phyloP scores from a whole-genome alignment of 1,140 invertebrate species.

The Ylistrum balloti region DNA sequence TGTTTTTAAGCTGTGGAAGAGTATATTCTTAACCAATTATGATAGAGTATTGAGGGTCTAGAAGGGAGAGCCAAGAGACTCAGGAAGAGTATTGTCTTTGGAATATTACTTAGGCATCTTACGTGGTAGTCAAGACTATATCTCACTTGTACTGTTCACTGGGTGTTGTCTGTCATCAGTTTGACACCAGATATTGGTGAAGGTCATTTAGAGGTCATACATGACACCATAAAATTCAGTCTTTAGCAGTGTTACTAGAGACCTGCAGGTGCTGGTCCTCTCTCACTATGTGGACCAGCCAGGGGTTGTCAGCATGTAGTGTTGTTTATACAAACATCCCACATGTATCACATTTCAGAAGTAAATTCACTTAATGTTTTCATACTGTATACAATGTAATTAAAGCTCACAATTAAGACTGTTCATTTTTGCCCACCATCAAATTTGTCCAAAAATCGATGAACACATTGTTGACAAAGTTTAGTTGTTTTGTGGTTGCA shows the following conservation, averaged over 20 bases:
- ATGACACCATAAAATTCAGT: neutral
- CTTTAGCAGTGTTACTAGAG: neutral
- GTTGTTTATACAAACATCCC: no score
- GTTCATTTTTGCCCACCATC: no score
- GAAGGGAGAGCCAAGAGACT: no score
- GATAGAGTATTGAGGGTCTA: no score
- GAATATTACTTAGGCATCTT: neutral
- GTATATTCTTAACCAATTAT: no score
- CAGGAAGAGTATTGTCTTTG: neutral
- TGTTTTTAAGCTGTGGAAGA: no score
- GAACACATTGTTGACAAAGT: no score
- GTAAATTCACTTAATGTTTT: neutral
- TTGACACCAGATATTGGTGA: neutral
- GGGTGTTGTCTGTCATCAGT: neutral
- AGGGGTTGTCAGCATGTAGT: no score
- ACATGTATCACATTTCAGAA: neutral
- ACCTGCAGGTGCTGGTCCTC: neutral
- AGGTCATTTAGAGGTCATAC: neutral
- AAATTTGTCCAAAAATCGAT: no score
- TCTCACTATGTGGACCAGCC: neutral
- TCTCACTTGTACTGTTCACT: neutral
- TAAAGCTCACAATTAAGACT: no score
- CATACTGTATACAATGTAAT: neutral
- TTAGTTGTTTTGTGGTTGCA: no score
- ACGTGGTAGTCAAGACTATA: no score